Evolutionary conservation across 2,797 vertebrate species (phyloP), one percentile per base, ranked within the genome.

Genomic region (Rhabdophis nuchalis): DNA sequence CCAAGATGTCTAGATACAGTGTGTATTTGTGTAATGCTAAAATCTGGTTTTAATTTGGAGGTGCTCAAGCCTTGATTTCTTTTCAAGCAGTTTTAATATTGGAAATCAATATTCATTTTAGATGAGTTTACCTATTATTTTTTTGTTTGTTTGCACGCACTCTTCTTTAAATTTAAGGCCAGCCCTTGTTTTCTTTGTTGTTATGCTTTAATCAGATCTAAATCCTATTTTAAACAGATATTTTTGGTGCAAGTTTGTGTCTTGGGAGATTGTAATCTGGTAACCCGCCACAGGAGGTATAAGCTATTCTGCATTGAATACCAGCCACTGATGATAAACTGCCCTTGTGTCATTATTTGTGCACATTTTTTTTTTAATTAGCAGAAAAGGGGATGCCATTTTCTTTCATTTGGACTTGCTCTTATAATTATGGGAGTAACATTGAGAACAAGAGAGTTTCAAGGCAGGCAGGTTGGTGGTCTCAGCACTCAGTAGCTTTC

Each of bases 131-230:
- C 64, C n/a, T 18, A 72, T 32, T 72, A 7, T 36, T 72, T 32
- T 32, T 36, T 68, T 32, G 60, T 32, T 68, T 8, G 16, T 36
- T 9, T 72, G 16, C 0, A 0, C 16, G 16, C 0, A 0, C 16
- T 72, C 16, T 32, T 32, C 32, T 72, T 72, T 72, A 36, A 72
- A 7, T 72, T 72, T 72, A 72, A 72, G 32, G 14, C 68, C 32
- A 72, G 32, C 8, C 68, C 7, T 36, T 18, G 5, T 72, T 72
- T 72, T 72, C 32, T 72, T 72, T 72, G 68, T 72, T 20, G 32
- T 72, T 36, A 72, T 72, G 13, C 20, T 32, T 72, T 72, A 72
- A 72, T 32, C 16, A 72, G 16, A 6, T 72, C 16, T 36, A 36
- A 36, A 36, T 72, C 68, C 16, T 36, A 20, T 72, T 72, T 72